These are phyloP conservation scores for Epinotia nisella DNA, from an alignment of 2,888 invertebrate genomes.

Conservation along the genomic window DNA sequence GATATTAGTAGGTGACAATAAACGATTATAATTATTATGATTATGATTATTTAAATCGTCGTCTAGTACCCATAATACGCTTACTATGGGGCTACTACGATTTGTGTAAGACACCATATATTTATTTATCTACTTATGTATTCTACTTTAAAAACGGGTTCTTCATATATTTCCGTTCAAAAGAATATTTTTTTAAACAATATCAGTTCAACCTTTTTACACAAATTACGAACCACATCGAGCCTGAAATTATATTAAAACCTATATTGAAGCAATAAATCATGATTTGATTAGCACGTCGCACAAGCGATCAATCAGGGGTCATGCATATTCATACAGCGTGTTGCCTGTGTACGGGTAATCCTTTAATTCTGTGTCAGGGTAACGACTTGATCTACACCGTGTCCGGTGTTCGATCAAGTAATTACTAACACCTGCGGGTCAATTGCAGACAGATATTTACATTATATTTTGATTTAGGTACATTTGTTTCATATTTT, in stretches of 20 bases:
- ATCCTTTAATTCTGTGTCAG: conserved; percentile 10
- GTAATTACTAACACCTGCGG: background rate
- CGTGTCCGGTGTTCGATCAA: background rate
- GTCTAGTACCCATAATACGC: no score
- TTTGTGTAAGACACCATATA: no score
- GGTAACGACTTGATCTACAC: conserved; percentile 4
- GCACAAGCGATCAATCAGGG: conserved; percentile 17
- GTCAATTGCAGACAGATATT: background rate
- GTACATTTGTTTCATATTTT: no score
- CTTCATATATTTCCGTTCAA: no score
- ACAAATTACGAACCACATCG: background rate
- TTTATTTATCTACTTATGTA: no score
- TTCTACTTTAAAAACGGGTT: no score
- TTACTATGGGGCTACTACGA: no score
- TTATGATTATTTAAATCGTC: no score
- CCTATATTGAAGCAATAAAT: conserved; percentile 18
- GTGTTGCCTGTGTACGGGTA: background rate
- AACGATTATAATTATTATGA: no score
- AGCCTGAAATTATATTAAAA: conserved; percentile 19
- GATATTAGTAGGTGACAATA: no score
- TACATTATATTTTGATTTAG: no score
- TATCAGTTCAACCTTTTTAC: background rate
- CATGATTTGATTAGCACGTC: conserved; percentile 23
- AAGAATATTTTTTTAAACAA: no score
- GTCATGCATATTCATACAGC: conserved; percentile 10